These are phyloP conservation scores for Callyntrura sp. DNA, from an alignment of 2,888 invertebrate species.

Conservation along the genomic window DNA sequence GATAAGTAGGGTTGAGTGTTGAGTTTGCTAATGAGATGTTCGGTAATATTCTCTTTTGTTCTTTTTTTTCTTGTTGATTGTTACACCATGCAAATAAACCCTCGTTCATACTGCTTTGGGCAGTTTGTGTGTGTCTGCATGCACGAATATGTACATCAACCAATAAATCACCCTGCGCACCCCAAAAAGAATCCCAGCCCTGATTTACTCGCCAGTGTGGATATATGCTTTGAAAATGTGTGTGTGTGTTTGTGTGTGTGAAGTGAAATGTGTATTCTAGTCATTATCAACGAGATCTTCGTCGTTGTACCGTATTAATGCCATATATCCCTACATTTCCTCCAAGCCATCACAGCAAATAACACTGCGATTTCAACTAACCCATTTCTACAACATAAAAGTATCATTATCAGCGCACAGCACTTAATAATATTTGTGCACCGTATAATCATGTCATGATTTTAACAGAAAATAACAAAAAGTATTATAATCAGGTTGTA, in stretches of 20 bases:
- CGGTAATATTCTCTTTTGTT: not conserved
- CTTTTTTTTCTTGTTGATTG: not conserved
- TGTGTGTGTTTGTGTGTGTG: not conserved
- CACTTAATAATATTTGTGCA: not conserved
- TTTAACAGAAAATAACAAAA: not conserved
- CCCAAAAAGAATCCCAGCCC: slow-evolving; percentile 37
- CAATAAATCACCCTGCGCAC: slow-evolving; percentile 30
- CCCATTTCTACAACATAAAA: no score
- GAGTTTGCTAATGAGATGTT: not conserved
- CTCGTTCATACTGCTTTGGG: slow-evolving; percentile 14
- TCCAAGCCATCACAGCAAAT: no score
- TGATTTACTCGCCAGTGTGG: slow-evolving; percentile 9
- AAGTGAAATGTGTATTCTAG: not conserved
- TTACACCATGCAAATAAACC: not conserved
- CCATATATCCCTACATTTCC: no score
- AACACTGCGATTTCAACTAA: no score
- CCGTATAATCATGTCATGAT: no score
- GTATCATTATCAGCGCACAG: not conserved
- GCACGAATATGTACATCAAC: slow-evolving; percentile 8
- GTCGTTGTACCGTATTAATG: not conserved
- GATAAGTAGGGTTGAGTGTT: not conserved
- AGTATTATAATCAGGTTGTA: not conserved
- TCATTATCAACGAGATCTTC: slow-evolving; percentile 1
- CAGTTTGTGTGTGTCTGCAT: not conserved
- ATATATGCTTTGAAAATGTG: not conserved